Percentiles rank a stretch among this genome's conserved stretches.
These are phyloP conservation scores for Motacilla tschutschensis DNA, from an alignment of 2,113 vertebrate genomes.

Conservation along the genomic window DNA sequence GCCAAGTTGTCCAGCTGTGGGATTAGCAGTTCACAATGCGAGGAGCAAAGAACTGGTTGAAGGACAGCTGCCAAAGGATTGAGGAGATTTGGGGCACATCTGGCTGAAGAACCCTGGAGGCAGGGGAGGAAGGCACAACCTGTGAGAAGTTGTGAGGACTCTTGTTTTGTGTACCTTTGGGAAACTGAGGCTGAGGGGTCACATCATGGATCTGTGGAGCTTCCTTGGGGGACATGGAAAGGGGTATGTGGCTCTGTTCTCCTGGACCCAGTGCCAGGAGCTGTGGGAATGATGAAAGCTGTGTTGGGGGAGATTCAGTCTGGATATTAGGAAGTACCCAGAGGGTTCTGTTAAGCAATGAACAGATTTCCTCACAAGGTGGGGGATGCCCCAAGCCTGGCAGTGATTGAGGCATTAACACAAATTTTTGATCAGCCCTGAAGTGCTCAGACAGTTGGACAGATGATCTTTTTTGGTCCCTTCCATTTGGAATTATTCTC, in stretches of 20 bases:
- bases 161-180: neutral
- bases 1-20: neutral
- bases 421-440: neutral
- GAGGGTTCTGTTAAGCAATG: neutral
- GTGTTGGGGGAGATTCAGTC: too few species aligned
- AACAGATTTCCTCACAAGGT: neutral
- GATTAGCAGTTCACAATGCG: too few species aligned
- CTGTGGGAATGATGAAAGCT: rapidly evolving
- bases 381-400: neutral
- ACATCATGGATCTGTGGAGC: neutral
- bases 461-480: neutral
- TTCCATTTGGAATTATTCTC: neutral
- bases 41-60: neutral
- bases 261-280: neutral
- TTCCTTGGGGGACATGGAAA: neutral
- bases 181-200: neutral
- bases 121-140: neutral
- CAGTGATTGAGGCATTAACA: neutral
- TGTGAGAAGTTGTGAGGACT: neutral
- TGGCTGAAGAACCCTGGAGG: neutral
- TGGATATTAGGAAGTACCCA: neutral
- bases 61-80: neutral
- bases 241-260: neutral
- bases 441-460: neutral
- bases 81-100: neutral